Percentiles rank a stretch among this genome's conserved stretches.
These are phyloP conservation scores for Nesidiocoris tenuis DNA, from an alignment of 2,888 invertebrate species.

Conservation along the genomic window DNA sequence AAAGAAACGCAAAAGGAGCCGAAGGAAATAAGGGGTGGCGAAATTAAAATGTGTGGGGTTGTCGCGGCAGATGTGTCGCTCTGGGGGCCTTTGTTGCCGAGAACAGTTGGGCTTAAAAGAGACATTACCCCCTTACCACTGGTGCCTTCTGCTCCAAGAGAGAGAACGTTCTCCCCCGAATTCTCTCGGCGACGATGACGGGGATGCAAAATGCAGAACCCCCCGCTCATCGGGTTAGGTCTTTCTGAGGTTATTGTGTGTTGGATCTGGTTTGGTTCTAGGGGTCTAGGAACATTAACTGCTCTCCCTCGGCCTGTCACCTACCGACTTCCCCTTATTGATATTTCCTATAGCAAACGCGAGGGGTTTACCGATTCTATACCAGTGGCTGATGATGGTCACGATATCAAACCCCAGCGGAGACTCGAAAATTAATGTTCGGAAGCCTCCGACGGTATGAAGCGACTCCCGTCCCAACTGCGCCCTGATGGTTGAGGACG, in stretches of 20 bases:
- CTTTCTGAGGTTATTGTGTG: conserved; percentile 36
- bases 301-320: background rate
- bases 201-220: conserved; percentile 21
- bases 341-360: conserved; percentile 25
- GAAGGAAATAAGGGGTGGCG: conserved; percentile 31
- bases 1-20: conserved; percentile 11
- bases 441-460: background rate
- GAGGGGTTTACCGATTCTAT: background rate
- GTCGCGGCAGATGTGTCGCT: conserved; percentile 41
- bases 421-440: background rate
- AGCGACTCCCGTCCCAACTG: background rate
- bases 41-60: conserved; percentile 42
- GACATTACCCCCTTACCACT: conserved; percentile 29
- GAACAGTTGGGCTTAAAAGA: conserved; percentile 43
- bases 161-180: background rate
- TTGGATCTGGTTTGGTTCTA: conserved; percentile 37
- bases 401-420: background rate
- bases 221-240: background rate
- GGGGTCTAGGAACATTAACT: conserved; percentile 41
- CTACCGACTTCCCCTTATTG: conserved; percentile 8
- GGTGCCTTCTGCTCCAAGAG: background rate
- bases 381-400: background rate
- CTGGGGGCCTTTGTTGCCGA: conserved; percentile 34
- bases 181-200: conserved; percentile 13
- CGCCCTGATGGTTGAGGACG: background rate